Evolutionary conservation across 2,888 invertebrate species (phyloP).

Genomic region (Macrophya alboannulata): DNA sequence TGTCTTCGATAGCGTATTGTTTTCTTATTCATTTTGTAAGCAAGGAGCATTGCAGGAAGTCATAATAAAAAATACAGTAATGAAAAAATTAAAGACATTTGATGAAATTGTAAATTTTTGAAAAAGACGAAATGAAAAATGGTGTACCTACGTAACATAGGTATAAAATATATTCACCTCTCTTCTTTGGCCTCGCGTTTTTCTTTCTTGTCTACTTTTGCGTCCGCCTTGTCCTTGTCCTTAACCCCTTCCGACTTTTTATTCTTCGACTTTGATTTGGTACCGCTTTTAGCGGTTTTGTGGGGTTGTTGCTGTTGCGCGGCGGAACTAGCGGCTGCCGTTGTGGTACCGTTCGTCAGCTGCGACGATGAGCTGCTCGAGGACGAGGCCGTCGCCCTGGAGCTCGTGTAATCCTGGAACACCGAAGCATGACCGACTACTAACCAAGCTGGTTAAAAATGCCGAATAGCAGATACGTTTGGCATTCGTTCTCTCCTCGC

Average conservation of each 20-base stretch:
- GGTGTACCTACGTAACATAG: background rate
- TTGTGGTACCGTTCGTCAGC: constrained; percentile 70
- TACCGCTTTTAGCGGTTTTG: constrained; percentile 70
- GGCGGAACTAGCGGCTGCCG: constrained; percentile 69
- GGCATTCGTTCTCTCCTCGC: background rate
- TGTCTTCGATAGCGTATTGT: background rate
- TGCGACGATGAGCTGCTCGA: constrained; percentile 65
- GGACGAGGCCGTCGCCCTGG: constrained; percentile 74
- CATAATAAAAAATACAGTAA: background rate
- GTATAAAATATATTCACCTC: constrained; percentile 65
- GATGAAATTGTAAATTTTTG: background rate
- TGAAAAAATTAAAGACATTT: background rate
- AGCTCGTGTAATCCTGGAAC: constrained; percentile 76
- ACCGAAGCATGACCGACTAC: constrained; percentile 29
- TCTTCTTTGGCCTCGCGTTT: constrained; percentile 73
- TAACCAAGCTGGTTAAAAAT: constrained; percentile 5
- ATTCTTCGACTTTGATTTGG: constrained; percentile 73
- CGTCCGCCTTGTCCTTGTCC: constrained; percentile 64
- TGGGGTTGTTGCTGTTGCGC: constrained; percentile 65
- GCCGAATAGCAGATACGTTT: constrained; percentile 3
- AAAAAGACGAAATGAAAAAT: background rate
- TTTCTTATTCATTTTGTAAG: background rate
- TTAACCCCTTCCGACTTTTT: constrained; percentile 73
- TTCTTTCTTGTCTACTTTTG: constrained; percentile 71
- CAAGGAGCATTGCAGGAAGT: background rate